Base-by-base conservation (phyloP, 2,888 invertebrate genomes). In the Ceriagrion tenellum region DNA sequence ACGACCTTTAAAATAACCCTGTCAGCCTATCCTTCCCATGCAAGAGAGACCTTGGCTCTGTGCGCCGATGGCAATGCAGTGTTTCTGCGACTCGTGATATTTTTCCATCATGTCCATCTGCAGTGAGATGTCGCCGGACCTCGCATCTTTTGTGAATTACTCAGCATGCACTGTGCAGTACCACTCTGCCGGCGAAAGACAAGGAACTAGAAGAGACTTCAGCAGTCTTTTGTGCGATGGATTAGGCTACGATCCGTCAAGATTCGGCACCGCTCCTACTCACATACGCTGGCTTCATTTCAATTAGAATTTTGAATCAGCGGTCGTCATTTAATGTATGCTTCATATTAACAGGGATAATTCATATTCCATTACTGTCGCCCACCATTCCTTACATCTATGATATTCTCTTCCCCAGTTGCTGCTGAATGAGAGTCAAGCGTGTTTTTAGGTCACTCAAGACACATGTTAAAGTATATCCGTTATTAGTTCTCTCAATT, bases 31-130 rank as follows among this genome's bases (percentile, higher is more conserved):
- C n/a, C 69, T 69, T n/a, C 26, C 35, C 81, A 81, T 35, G 30
- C 35, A 35, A 8, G 35, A 18, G 26, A 35, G 81, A 35, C 81
- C 81, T 81, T 81, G 81, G 81, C 81, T 12, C 81, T 81, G 81
- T 35, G 81, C 81, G 81, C 81, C 81, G 81, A 81, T 81, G 81
- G 81, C 81, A 35, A 81, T 81, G 81, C 81, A 81, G 81, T 35
- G 81, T 35, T 81, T 8, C 35, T 35, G 81, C 81, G 81, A 81
- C 81, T 81, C 81, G 81, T 81, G 16, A 81, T 81, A 81, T 81
- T 81, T 81, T 81, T 35, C 81, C 81, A 81, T 81, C 81, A 35
- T 81, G 81, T 81, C 81, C 81, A 18, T 81, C 81, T 13, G 35
- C 81, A 81, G 81, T 81, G 81, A 81, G 81, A 35, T 35, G 81